phyloP scores from a whole-genome alignment of 2,888 invertebrate species.

The Mechanitis messenoides region DNA sequence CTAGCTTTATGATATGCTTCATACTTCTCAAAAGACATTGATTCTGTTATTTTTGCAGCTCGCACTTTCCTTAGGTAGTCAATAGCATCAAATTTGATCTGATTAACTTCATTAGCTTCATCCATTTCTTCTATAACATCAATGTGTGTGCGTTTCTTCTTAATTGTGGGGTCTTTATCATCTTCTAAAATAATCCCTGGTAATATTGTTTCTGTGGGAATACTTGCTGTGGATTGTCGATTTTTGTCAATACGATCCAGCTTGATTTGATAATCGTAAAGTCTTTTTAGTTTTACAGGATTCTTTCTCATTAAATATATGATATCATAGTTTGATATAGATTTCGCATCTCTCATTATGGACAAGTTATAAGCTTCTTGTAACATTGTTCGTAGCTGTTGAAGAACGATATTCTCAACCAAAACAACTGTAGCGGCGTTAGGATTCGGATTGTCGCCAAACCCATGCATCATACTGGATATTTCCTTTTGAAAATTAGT shows the following conservation, averaged over 20 bases:
- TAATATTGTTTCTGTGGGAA: constrained; percentile 44
- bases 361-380: constrained; percentile 84
- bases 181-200: constrained; percentile 63
- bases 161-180: constrained; percentile 69
- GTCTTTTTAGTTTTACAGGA: constrained; percentile 83
- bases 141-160: constrained; percentile 63
- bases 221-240: constrained; percentile 38
- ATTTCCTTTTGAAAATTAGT: constrained; percentile 81
- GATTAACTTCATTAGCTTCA: constrained; percentile 74
- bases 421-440: constrained; percentile 87
- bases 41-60: constrained; percentile 75
- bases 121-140: constrained; percentile 74
- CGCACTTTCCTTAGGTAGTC: constrained; percentile 77
- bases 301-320: constrained; percentile 90
- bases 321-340: constrained; percentile 79
- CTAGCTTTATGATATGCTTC: constrained; percentile 87
- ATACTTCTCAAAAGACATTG: constrained; percentile 78
- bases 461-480: constrained; percentile 93
- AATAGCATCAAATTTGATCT: constrained; percentile 72
- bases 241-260: constrained; percentile 68
- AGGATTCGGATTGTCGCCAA: constrained; percentile 91
- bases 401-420: constrained; percentile 88
- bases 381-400: constrained; percentile 87
- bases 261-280: constrained; percentile 83
- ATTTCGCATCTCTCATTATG: constrained; percentile 78